Percentiles rank a stretch among this genome's conserved stretches.
Evolutionary conservation across 1,140 invertebrate genomes (phyloP).

Genomic region (Eupristina koningsbergeri): DNA sequence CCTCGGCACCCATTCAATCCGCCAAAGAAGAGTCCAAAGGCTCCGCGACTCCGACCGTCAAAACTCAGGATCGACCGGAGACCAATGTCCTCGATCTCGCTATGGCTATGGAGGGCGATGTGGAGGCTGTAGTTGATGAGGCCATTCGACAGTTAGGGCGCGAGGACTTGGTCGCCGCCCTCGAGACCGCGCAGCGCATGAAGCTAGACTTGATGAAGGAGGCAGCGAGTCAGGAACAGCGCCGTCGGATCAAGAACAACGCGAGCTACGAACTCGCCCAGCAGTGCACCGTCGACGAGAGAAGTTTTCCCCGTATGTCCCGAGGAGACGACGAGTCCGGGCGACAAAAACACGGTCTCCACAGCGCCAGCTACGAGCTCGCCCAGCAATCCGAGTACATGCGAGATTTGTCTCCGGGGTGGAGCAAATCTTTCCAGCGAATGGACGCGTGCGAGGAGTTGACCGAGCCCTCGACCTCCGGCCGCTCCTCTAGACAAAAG

Average conservation of each 20-base stretch:
- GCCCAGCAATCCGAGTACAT: conserved; percentile 66
- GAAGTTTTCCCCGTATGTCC: neutral
- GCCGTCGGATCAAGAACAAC: conserved; percentile 63
- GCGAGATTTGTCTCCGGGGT: neutral
- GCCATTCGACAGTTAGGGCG: conserved; percentile 62
- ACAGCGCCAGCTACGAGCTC: conserved; percentile 70
- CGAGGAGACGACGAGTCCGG: conserved; percentile 57
- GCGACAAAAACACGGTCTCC: conserved; percentile 55
- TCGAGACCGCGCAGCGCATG: conserved; percentile 57
- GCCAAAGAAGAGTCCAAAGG: conserved; percentile 50
- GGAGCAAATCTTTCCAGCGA: conserved; percentile 57
- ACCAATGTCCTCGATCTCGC: conserved; percentile 62
- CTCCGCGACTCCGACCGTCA: conserved; percentile 62
- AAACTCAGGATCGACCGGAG: conserved; percentile 67
- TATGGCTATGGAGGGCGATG: conserved; percentile 66
- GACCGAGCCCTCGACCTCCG: conserved; percentile 55
- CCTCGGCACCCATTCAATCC: neutral
- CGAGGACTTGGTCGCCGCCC: conserved; percentile 56
- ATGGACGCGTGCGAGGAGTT: conserved; percentile 70
- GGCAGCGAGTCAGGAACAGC: neutral
- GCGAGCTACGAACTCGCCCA: conserved; percentile 72
- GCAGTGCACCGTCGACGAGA: conserved; percentile 63
- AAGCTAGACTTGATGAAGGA: conserved; percentile 5
- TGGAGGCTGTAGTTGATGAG: conserved; percentile 62
- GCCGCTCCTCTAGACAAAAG: conserved; percentile 45